A percentile compares a stretch with the other conserved stretches of the same genome.
phyloP scores from a whole-genome alignment of 2,113 vertebrate genomes.

The Phodopus roborovskii region DNA sequence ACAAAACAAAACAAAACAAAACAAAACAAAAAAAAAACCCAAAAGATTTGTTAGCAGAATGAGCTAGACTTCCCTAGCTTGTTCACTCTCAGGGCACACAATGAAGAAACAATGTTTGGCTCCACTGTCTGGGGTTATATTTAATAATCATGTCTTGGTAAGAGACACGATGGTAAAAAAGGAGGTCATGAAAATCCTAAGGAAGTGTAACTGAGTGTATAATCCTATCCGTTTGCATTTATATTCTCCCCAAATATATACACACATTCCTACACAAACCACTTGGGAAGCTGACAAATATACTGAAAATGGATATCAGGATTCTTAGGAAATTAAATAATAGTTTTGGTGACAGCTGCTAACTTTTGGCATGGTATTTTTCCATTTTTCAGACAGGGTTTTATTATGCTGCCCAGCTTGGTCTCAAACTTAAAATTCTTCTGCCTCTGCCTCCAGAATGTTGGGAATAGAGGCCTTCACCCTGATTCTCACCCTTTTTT shows the following conservation, averaged over 20 bases:
- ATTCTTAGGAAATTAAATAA: not conserved
- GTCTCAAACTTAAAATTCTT: not conserved
- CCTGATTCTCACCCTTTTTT: not conserved
- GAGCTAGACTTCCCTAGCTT: not conserved
- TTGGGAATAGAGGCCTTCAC: not conserved
- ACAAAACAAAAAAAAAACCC: too few species aligned
- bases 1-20: too few species aligned
- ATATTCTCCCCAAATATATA: not conserved
- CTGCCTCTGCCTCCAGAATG: not conserved
- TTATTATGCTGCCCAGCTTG: not conserved
- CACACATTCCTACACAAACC: not conserved
- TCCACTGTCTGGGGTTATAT: not conserved
- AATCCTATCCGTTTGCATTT: not conserved
- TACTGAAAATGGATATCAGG: constrained; percentile 6
- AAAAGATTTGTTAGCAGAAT: not conserved
- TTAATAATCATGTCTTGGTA: not conserved
- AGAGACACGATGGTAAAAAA: not conserved
- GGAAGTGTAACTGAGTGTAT: not conserved
- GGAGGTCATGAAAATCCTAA: not conserved
- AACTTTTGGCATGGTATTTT: not conserved
- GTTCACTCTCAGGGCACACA: not conserved
- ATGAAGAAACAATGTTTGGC: not conserved
- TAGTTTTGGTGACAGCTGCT: not conserved
- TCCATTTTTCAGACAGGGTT: not conserved
- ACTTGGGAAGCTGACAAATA: not conserved